Evolutionary conservation across 2,113 vertebrate species (phyloP), one percentile per base, ranked within the genome.

Genomic region (Loxodonta africana): DNA sequence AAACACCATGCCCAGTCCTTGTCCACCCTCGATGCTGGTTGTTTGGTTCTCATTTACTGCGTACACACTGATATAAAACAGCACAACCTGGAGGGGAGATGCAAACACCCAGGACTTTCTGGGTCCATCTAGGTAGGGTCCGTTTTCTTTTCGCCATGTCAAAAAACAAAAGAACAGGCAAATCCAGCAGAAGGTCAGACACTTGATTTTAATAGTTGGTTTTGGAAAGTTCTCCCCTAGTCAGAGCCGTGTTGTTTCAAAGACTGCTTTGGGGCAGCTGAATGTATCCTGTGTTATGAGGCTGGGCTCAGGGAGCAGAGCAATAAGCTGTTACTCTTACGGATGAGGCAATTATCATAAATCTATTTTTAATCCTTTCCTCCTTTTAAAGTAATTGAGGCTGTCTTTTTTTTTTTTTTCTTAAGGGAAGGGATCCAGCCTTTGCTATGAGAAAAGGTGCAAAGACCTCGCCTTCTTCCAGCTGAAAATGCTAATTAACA

Each of bases 391-490:
- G 98, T 98, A 98, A 98, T 98, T 81, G 53, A 86, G 98, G 97
- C 95, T 98, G 98, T 98, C 98, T 99, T 99, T 37, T 37, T 37
- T 37, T 37, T 37, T 37, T 37, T 37, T 37, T 98, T 98, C 98
- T 98, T 97, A 98, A 98, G 98, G 98, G 97, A 96, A 95, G 97
- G 95, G 95, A 98, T 97, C 98, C 97, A 97, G 97, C 95, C 98
- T 99, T 99, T 99, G 98, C 99, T 99, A 98, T 98, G 73, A 97
- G 98, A 53, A 74, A 94, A 98, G 98, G 98, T 99, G 97, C 98
- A 98, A 98, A 98, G 98, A 98, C 97, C 98, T 98, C 96, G 94
- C 93, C 98, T 95, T 98, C 98, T 98, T 97, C 93, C 94, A 83
- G 98, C 97, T 98, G 84, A 96, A 98, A 97, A 98, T 98, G 98